Base-by-base conservation (phyloP, 2,113 vertebrate species). In the Oryzias woworae region DNA sequence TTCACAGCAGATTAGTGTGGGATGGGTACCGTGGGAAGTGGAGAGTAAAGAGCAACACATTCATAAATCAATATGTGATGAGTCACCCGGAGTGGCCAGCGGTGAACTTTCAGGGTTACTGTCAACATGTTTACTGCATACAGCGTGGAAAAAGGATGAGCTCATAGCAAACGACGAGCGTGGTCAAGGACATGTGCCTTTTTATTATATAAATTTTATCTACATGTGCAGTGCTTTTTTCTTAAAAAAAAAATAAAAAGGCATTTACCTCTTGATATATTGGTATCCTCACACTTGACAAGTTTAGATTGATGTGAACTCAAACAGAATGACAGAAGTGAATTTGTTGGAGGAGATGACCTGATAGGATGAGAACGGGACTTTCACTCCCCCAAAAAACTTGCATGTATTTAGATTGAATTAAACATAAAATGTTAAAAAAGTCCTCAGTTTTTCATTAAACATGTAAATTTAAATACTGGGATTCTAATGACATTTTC, bases 21-120 rank as follows among this genome's bases (percentile, higher is more conserved):
- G 70, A 71, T n/a, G 60, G 73, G 75, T 70, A 82, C 53, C 69
- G 45, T 83, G 87, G 79, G 80, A 84, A 85, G 36, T 70, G 50
- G 50, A 44, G 46, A 67, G 71, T 42, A 45, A 62, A 2, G 47
- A 70, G 49, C 15, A 53, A 49, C 20, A 63, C 28, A 45, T 61
- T 44, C 53, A 84, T 84, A 75, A 83, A 86, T 83, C 74, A 81
- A 51, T 53, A 62, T 52, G 26, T 23, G 71, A 80, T 78, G 43
- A 74, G 69, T 77, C 65, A 73, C 53, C 28, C 57, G 53, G 52
- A 66, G 41, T 43, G 26, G 44, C 41, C 54, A 28, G 62, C 45
- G 61, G 74, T 63, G 64, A 78, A 43, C 17, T 43, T 24, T 58
- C 42, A 28, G 58, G 66, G 36, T 66, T 69, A 58, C 53, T 59